Evolutionary conservation across 2,797 vertebrate genomes (phyloP), one percentile per base, ranked within the genome.

Genomic region (Tenualosa thibaudeaui): DNA sequence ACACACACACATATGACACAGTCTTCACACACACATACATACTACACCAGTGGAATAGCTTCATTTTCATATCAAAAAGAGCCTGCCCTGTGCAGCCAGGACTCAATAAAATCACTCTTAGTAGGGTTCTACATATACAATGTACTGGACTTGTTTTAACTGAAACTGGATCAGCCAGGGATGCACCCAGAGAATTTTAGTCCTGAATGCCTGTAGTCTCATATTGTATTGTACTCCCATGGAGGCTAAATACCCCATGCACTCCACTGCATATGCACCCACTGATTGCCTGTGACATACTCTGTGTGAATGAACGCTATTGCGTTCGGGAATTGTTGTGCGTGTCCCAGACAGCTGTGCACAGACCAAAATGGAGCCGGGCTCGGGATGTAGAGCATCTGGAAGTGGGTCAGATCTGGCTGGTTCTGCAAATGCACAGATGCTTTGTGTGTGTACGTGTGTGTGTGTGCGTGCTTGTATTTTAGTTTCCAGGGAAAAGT

Each of bases 291-390:
- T 62, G n/a, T 62, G 58, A 62, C 58, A 62, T 31, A 31, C 31
- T 51, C 4, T 71, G 65, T 37, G 62, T 31, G 60, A 24, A 13
- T 8, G 46, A 49, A 49, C 46, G 50, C 50, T 51, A 10, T 26
- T 3, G 68, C 17, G 46, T 43, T 78, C 8, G 84, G 75, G 87
- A 26, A 68, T 84, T 86, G 81, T 83, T 83, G 82, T 84, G 62
- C 68, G 81, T 86, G 84, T 81, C 83, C 85, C 68, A 26, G 53
- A 88, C 89, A 90, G 87, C 83, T 90, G 89, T 87, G 84, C 85
- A 31, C 65, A 84, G 86, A 88, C 88, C 88, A 89, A 89, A 89
- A 83, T 26, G 31, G 83, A 86, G 26, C 51, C 82, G 86, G 68
- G 85, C 81, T 85, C 40, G 60, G 81, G 46, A 85, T 81, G 84